Base-by-base conservation (phyloP, 92 coral and sea anemone species). In the Heteractis magnifica region DNA sequence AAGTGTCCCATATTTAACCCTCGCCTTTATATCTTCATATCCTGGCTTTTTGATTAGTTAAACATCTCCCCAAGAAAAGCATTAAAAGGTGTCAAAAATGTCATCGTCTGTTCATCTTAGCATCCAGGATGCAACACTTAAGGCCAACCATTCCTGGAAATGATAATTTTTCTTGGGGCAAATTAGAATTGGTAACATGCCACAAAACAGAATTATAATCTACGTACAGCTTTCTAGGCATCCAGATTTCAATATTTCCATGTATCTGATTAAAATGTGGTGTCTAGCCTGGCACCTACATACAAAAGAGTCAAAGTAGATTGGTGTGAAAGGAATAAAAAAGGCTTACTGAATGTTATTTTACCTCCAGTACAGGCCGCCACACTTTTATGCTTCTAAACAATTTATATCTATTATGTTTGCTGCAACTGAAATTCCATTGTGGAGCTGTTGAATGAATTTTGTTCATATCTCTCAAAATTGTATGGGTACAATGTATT, bases 101-200 rank as follows among this genome's bases (percentile, higher is more conserved):
- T 21, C 16, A 68, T 4, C 10, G 11, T 68, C 10, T 0, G 7
- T 34, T 53, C 58, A 53, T 2, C 4, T 70, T 81, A 51, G 77
- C 84, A 53, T 65, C 62, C 44, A 56, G 82, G 82, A 78, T 56
- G 49, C 41, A 21, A 23, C 82, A 78, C 82, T 80, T 0, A 21
- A 68, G 34, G 51, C 26, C 19, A 51, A 49, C 21, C 50, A 64
- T 65, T 68, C 73, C 77, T 52, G 77, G 84, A 81, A 70, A 81
- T 62, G 41, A 13, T 68, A 23, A 71, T 70, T 68, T 79, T 56
- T 49, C 18, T 8, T 16, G 75, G 53, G 84, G 50, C 0, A 70
- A 18, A 70, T 70, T 68, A 52, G 11, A 51, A 48, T 20, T 80
- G 72, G 84, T 51, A 49, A 68, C 65, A 65, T 10, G 60, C 75